Evolutionary conservation across 2,888 invertebrate species (phyloP).

Genomic region (Sarcophaga carnaria): DNA sequence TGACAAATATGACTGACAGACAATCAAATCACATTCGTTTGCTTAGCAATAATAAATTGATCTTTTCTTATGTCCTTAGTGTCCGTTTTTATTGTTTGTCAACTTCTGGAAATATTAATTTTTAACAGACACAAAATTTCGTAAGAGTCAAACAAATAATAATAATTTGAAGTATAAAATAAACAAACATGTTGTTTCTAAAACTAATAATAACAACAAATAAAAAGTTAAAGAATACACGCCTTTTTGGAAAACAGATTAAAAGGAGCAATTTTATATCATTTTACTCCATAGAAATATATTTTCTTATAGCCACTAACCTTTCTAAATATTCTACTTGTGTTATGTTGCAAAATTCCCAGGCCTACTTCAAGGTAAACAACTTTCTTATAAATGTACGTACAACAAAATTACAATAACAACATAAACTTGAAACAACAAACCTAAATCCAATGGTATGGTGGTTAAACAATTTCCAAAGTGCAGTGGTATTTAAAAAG

Average conservation of each 20-base stretch:
- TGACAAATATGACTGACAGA: not conserved
- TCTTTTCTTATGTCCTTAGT: not conserved
- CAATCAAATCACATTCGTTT: not conserved
- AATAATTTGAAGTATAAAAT: conserved; percentile 30
- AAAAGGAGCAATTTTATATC: not conserved
- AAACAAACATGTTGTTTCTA: not conserved
- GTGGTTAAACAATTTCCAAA: not conserved
- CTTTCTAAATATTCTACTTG: not conserved
- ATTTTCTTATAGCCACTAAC: not conserved
- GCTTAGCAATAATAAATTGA: not conserved
- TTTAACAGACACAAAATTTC: conserved; percentile 13
- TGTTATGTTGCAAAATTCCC: conserved; percentile 5
- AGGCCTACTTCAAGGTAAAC: not conserved
- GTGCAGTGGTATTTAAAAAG: conserved; percentile 2
- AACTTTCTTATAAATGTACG: not conserved
- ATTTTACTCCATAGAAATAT: too few species aligned
- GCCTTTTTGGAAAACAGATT: not conserved
- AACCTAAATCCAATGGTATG: not conserved
- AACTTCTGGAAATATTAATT: not conserved
- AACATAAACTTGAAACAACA: not conserved
- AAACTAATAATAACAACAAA: not conserved
- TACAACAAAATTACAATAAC: conserved; percentile 4
- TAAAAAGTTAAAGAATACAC: not conserved
- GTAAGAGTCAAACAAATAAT: conserved; percentile 46
- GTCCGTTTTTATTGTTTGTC: not conserved